Evolutionary conservation across 2,797 vertebrate species (phyloP), one percentile per base, ranked within the genome.

Genomic region (Alcedo quadribrachys): DNA sequence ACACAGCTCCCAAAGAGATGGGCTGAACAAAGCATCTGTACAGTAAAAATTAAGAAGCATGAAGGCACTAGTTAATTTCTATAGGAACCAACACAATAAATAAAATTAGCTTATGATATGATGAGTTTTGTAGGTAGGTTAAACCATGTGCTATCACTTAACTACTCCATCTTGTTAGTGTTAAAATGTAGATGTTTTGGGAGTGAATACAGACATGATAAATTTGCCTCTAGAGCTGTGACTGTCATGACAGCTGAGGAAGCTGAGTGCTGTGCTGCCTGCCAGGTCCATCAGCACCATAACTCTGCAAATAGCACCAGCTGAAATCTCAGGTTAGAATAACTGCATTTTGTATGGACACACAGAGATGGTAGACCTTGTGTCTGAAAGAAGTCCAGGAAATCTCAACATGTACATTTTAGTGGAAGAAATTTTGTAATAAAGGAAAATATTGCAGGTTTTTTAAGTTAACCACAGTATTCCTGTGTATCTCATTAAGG

Each of bases 61-160:
- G 75, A 17, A 84, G 30, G 5, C 3, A 28, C 18, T 74, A 90
- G 79, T 86, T 91, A 85, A 85, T 96, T 96, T 95, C 46, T 87
- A 27, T 48, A 86, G 61, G 28, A 35, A 75, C 12, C 61, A 68
- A 48, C 65, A 89, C 14, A 88, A 58, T 16, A 85, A 86, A 92
- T 60, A 90, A 95, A 94, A 85, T 35, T 32, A 91, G 43, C n/a
- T 83, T 20, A 43, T 12, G 11, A 51, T 42, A 27, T 20, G 20
- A 11, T 69, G 22, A 54, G 2, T 48, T 40, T 79, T 15, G 46
- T 11, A 37, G 18, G 17, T 57, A 43, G 8, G 11, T 80, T 80
- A 71, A 71, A 40, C 8, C 12, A 27, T 13, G 67, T 62, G 9
- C 37, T 81, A 45, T 81, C 62, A 40, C 37, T 11, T 91, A 83